A percentile compares a stretch with the other conserved stretches of the same genome.
phyloP scores from a whole-genome alignment of 2,113 vertebrate genomes.

The Anguilla japonica region DNA sequence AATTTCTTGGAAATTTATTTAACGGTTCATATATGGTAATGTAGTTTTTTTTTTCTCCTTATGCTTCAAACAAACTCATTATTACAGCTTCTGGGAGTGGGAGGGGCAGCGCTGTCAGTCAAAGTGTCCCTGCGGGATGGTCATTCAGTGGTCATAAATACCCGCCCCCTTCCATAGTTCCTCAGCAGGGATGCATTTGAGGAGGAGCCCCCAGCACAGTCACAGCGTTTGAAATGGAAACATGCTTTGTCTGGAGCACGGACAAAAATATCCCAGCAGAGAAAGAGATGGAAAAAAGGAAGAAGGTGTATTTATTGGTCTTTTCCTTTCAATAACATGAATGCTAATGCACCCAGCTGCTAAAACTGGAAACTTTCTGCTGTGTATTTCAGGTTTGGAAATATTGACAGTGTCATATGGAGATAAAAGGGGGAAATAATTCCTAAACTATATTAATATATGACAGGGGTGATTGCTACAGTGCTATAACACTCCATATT shows the following conservation, averaged over 20 bases:
- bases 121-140: conserved; percentile 45
- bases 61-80: conserved; percentile 57
- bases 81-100: conserved; percentile 55
- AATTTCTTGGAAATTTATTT: conserved; percentile 44
- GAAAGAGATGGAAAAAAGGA: conserved; percentile 38
- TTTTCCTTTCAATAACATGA: conserved; percentile 16
- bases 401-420: neutral
- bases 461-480: no score
- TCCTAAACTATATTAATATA: no score
- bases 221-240: conserved; percentile 33
- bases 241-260: conserved; percentile 2
- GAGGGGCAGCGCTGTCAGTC: conserved; percentile 50
- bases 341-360: conserved; percentile 4
- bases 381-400: conserved; percentile 50
- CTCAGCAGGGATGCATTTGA: conserved; percentile 11
- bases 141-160: conserved; percentile 11
- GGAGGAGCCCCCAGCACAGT: conserved; percentile 21
- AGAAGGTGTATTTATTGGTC: conserved; percentile 64
- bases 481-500: no score
- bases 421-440: neutral
- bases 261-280: conserved; percentile 34
- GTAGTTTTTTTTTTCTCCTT: conserved; percentile 38
- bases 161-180: neutral
- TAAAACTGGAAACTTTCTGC: conserved; percentile 50
- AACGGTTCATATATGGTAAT: conserved; percentile 43